These are phyloP conservation scores for Calliphora vicina DNA, from an alignment of 1,140 invertebrate genomes.

Conservation along the genomic window DNA sequence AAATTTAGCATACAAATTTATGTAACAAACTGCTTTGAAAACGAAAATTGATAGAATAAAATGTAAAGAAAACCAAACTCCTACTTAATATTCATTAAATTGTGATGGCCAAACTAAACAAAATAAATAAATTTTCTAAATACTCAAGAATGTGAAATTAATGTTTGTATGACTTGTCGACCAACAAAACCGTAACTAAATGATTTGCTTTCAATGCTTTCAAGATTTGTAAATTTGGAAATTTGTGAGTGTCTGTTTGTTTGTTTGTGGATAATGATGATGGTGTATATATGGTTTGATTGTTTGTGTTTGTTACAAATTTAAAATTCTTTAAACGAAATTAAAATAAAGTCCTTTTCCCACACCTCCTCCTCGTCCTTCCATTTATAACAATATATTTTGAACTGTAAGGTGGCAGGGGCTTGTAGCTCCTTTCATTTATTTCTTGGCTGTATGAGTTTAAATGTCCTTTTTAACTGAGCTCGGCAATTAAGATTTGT, in stretches of 20 bases:
- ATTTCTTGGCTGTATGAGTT: not conserved
- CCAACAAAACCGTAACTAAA: not conserved
- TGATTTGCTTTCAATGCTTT: not conserved
- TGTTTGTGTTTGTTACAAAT: not conserved
- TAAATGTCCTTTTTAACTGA: not conserved
- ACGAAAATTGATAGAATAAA: no score
- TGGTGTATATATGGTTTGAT: no score
- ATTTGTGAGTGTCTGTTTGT: no score
- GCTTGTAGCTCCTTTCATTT: not conserved
- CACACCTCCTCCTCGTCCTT: not conserved
- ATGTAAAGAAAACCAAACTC: not conserved
- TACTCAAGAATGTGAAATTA: not conserved
- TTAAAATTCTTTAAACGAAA: not conserved
- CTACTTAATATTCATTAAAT: not conserved
- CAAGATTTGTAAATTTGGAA: no score
- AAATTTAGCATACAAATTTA: not conserved
- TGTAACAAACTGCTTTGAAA: no score
- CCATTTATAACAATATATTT: no score
- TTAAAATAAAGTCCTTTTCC: not conserved
- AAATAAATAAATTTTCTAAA: not conserved
- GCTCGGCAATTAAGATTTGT: slow-evolving; percentile 36
- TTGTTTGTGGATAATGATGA: no score
- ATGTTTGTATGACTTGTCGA: not conserved
- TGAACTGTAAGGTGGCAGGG: no score
- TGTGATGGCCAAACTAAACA: not conserved